Evolutionary conservation across 2,797 vertebrate species (phyloP).

Genomic region (Cryptoblepharus egeriae): DNA sequence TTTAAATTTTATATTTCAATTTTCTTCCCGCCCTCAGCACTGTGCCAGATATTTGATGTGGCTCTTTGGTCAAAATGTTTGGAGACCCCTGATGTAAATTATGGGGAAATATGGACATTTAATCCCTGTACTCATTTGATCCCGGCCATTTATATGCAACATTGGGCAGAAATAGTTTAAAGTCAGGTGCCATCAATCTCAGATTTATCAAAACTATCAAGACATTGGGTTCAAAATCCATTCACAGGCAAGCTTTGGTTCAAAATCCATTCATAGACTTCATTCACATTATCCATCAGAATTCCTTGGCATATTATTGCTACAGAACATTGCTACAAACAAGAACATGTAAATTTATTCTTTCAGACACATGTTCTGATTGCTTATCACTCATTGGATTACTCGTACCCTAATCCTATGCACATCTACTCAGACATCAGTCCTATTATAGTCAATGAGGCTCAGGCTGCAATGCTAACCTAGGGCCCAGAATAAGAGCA

Average conservation of each 20-base stretch:
- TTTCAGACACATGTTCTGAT: conserved; percentile 53
- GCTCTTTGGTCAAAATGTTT: too few relatives aligned
- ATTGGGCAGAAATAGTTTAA: too few relatives aligned
- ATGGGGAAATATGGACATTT: not conserved
- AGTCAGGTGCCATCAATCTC: not conserved
- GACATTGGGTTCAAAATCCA: not conserved
- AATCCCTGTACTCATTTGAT: too few relatives aligned
- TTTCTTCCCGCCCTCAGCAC: too few relatives aligned
- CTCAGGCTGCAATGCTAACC: too few relatives aligned
- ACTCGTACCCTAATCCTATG: too few relatives aligned
- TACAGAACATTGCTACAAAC: conserved; percentile 65
- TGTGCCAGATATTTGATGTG: too few relatives aligned
- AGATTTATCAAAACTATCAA: conserved; percentile 2
- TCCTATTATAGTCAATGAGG: too few relatives aligned
- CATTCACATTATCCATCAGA: conserved; percentile 27
- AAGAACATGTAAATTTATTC: conserved; percentile 59
- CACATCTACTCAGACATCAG: too few relatives aligned
- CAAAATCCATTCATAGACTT: not conserved
- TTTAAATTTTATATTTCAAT: too few relatives aligned
- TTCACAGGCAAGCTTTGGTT: not conserved
- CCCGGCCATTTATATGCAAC: too few relatives aligned
- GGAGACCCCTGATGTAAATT: too few relatives aligned
- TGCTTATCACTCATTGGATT: conserved; percentile 36
- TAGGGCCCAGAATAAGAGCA: not conserved
- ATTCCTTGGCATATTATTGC: conserved; percentile 65